Percentiles rank a stretch among this genome's conserved stretches.
These are phyloP conservation scores for Phyllostomus hastatus DNA, from an alignment of 2,113 vertebrate species.

Conservation along the genomic window DNA sequence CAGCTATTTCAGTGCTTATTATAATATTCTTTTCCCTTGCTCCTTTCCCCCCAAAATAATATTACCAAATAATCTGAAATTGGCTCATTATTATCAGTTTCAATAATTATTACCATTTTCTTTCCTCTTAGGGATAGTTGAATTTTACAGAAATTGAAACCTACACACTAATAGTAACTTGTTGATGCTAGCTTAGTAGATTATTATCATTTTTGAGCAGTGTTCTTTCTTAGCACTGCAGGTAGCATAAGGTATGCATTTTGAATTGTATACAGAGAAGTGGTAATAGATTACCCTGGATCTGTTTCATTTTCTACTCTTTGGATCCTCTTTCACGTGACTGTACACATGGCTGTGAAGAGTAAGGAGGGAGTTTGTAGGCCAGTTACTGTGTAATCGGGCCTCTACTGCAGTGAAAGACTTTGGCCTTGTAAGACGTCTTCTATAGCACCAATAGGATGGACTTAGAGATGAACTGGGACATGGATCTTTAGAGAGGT, in stretches of 20 bases:
- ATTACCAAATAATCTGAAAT: not conserved
- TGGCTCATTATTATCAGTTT: not conserved
- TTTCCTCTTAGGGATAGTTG: not conserved
- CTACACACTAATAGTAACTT: not conserved
- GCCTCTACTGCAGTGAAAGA: not conserved
- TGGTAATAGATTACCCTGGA: not conserved
- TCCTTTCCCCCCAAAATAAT: not conserved
- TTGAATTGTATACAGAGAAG: not conserved
- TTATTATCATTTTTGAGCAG: not conserved
- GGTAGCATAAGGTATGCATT: not conserved
- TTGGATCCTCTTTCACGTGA: not conserved
- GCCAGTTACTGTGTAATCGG: not conserved
- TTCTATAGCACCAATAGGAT: not conserved
- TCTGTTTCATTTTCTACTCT: not conserved
- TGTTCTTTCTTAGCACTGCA: not conserved
- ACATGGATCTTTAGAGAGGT: not conserved
- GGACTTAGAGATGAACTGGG: not conserved
- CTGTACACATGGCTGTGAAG: not conserved
- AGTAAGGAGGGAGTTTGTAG: accelerated
- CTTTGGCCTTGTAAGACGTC: not conserved
- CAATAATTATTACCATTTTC: not conserved
- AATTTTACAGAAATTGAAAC: not conserved
- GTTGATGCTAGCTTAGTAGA: not conserved
- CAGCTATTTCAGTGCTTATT: not conserved
- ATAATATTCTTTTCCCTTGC: not conserved